Base-by-base conservation (phyloP, 2,888 invertebrate species). In the Heliconius ismenius region DNA sequence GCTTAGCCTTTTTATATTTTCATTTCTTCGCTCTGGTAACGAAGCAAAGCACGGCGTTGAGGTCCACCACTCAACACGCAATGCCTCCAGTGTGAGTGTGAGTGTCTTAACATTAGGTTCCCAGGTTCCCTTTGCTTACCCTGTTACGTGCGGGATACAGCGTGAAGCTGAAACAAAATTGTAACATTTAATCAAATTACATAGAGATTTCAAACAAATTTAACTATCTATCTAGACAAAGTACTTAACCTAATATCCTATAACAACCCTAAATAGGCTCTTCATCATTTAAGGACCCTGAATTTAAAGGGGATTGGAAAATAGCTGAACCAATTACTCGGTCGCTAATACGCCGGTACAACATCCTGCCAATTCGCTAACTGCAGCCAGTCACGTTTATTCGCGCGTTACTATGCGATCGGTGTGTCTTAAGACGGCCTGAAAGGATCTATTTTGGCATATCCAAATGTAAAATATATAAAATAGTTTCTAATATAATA, bases 351-450 rank as follows among this genome's bases (percentile, higher is more conserved):
- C 65, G 76, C 39, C 76, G 21, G 72, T 65, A 64, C 58, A 72
- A 73, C 76, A 73, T 76, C 76, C 76, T 76, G 76, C 72, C 70
- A 26, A 62, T 26, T 72, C n/a, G 76, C 76, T 72, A 75, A 69
- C 70, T 39, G 49, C 58, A 24, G 54, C 26, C 69, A 70, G 75
- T 63, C 70, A 70, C 70, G 70, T 70, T 70, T 54, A 54, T 43
- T 26, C 60, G 54, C 24, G 49, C 43, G 63, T 39, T 24, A 43
- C 43, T 43, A 28, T 63, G 60, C 39, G 62, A 67, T 67, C 13
- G 67, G 39, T 67, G 67, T 15, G 24, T n/a, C 39, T 67, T 43
- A 39, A 24, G n/a, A 67, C 39, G 15, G 43, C 24, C n/a, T 39
- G n/a, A 39, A 39, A 24, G 43, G 24, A 24, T 15, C 13, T 36